Evolutionary conservation across 2,797 vertebrate genomes (phyloP).

Genomic region (Amblyopsis hoosieri): DNA sequence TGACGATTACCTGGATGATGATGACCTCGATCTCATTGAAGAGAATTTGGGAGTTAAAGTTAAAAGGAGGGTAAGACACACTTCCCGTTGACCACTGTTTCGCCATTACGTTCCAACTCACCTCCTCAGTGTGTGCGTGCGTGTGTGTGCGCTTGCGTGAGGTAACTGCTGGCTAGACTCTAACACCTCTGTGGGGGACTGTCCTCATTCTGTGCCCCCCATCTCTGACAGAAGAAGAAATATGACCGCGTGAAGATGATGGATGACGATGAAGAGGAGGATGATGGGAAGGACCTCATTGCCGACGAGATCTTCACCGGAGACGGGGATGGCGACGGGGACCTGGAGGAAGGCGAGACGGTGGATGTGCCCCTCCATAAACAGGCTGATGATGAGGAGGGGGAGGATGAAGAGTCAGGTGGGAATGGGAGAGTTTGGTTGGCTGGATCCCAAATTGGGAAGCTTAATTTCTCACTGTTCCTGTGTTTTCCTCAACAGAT

Average conservation of each 20-base stretch:
- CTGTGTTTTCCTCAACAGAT: slow-evolving; percentile 72
- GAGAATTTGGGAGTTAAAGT: slow-evolving; percentile 99
- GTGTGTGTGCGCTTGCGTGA: not conserved
- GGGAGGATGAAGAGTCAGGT: slow-evolving; percentile 96
- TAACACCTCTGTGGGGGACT: not conserved
- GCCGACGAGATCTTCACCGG: slow-evolving; percentile 96
- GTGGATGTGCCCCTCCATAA: slow-evolving; percentile 82
- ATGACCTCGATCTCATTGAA: slow-evolving; percentile 97
- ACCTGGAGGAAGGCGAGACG: slow-evolving; percentile 88
- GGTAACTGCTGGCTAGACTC: not conserved
- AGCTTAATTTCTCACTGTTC: not conserved
- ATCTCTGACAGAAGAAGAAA: slow-evolving; percentile 84
- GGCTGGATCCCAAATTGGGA: not conserved
- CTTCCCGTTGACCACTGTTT: not conserved
- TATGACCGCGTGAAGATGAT: slow-evolving; percentile 94
- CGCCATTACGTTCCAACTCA: not conserved
- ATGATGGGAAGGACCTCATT: slow-evolving; percentile 95
- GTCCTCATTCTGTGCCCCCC: slow-evolving; percentile 2
- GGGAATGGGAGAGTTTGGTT: slow-evolving; percentile 11
- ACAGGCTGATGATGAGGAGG: slow-evolving; percentile 89
- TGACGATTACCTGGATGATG: slow-evolving; percentile 95
- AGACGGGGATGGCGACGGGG: slow-evolving; percentile 86
- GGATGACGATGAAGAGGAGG: slow-evolving; percentile 96
- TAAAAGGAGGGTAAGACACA: slow-evolving; percentile 86
- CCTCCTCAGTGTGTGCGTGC: not conserved